These are phyloP conservation scores for Sinocyclocheilus anshuiensis DNA, from an alignment of 2,113 vertebrate species.

Conservation along the genomic window DNA sequence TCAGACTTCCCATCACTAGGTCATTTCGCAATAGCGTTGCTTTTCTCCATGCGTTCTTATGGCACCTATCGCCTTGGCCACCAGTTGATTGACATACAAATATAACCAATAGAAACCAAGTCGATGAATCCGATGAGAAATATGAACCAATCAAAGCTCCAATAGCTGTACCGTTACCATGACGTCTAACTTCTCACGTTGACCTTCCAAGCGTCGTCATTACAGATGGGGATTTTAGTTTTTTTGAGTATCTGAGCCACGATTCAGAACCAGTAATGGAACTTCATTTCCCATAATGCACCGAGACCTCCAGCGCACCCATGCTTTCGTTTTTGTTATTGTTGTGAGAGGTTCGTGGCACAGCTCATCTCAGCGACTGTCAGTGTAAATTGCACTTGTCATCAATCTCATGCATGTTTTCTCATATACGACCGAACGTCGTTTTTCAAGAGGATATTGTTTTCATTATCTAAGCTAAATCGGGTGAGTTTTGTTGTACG, in stretches of 20 bases:
- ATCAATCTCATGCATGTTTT: constrained; percentile 9
- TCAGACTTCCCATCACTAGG: neutral
- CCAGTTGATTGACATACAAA: neutral
- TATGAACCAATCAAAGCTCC: constrained; percentile 32
- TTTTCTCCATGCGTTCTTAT: neutral
- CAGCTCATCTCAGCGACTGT: constrained; percentile 38
- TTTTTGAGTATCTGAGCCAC: neutral
- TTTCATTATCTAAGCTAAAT: neutral
- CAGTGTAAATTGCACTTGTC: constrained; percentile 8
- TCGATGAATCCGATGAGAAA: neutral
- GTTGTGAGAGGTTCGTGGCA: constrained; percentile 73
- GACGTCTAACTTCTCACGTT: constrained; percentile 29
- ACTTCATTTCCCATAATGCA: constrained; percentile 73
- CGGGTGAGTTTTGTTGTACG: constrained; percentile 48
- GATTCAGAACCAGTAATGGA: neutral
- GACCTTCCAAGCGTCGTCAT: neutral
- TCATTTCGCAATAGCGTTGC: constrained; percentile 6
- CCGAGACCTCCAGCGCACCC: constrained; percentile 52
- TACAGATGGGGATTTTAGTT: constrained; percentile 74
- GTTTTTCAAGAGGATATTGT: constrained; percentile 13
- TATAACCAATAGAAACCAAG: constrained; percentile 10
- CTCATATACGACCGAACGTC: neutral
- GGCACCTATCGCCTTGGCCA: neutral
- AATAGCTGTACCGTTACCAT: neutral
- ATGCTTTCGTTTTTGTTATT: constrained; percentile 76